Percentiles rank a stretch among this genome's conserved stretches.
phyloP scores from a whole-genome alignment of 2,888 invertebrate genomes.

The Resseliella maxima region DNA sequence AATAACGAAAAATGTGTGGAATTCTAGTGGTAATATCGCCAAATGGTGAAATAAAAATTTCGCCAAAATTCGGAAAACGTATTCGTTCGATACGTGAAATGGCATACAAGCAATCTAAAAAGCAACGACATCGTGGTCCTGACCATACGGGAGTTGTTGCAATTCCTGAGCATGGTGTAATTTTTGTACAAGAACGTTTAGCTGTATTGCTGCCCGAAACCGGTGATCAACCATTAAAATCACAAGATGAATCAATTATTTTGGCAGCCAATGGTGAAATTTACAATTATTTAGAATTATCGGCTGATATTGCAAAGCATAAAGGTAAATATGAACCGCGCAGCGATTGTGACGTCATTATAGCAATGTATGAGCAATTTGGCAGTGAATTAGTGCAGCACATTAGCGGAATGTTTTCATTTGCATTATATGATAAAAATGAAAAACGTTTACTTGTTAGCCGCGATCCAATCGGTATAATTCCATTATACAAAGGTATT shows the following conservation, averaged over 20 bases:
- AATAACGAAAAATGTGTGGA: slow-evolving; percentile 64
- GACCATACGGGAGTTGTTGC: slow-evolving; percentile 65
- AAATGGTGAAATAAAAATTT: slow-evolving; percentile 62
- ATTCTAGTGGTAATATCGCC: slow-evolving; percentile 66
- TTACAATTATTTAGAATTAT: slow-evolving; percentile 65
- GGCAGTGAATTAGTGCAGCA: slow-evolving; percentile 63
- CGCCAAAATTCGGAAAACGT: slow-evolving; percentile 60
- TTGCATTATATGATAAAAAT: slow-evolving; percentile 65
- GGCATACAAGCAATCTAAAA: slow-evolving; percentile 65
- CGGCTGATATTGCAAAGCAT: slow-evolving; percentile 64
- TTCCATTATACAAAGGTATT: slow-evolving; percentile 66
- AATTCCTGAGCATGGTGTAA: slow-evolving; percentile 64
- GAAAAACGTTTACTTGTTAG: slow-evolving; percentile 64
- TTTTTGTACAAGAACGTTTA: slow-evolving; percentile 65
- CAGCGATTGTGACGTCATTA: slow-evolving; percentile 67
- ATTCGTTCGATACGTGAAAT: slow-evolving; percentile 62
- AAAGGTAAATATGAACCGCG: slow-evolving; percentile 64
- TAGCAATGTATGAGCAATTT: slow-evolving; percentile 65
- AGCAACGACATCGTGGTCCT: slow-evolving; percentile 66
- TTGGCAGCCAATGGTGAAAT: slow-evolving; percentile 67
- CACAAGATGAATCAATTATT: slow-evolving; percentile 63
- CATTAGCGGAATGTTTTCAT: slow-evolving; percentile 66
- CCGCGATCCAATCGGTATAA: slow-evolving; percentile 67
- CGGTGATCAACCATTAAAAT: slow-evolving; percentile 65
- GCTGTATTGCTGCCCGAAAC: slow-evolving; percentile 64